A percentile compares a stretch with the other conserved stretches of the same genome.
Conservation (phyloP, 2,113 vertebrate genomes). For the Mormoops blainvillei region DNA sequence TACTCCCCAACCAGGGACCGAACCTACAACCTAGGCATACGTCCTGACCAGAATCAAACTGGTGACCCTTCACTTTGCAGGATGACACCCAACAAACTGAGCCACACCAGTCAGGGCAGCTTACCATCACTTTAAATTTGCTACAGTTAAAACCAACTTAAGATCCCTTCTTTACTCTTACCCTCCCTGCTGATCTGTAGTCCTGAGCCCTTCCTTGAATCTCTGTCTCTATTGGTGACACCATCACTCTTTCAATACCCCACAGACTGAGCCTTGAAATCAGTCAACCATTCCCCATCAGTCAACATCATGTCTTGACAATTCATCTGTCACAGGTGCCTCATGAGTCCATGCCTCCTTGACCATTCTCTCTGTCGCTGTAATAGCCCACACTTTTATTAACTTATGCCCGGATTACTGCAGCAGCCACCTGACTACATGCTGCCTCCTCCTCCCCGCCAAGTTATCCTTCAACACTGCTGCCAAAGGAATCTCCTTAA, state of each 20-base stretch:
- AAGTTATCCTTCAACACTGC: conserved; percentile 32
- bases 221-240: neutral
- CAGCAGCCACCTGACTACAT: neutral
- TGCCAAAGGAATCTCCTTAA: conserved; percentile 56
- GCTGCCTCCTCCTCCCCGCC: neutral
- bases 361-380: neutral
- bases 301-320: neutral
- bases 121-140: conserved; percentile 9
- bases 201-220: neutral
- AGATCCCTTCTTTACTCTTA: neutral
- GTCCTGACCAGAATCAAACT: too few species aligned
- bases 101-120: too few species aligned
- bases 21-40: too few species aligned
- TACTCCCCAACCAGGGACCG: too few species aligned
- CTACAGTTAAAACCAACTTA: neutral
- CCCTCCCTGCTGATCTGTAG: neutral
- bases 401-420: neutral
- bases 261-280: neutral
- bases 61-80: too few species aligned
- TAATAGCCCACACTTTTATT: neutral
- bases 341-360: conserved; percentile 1
- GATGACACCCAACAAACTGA: too few species aligned
- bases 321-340: neutral
- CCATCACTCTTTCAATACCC: neutral
- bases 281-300: neutral